Evolutionary conservation across 2,888 invertebrate genomes (phyloP).

Genomic region (Tenthredo notha): DNA sequence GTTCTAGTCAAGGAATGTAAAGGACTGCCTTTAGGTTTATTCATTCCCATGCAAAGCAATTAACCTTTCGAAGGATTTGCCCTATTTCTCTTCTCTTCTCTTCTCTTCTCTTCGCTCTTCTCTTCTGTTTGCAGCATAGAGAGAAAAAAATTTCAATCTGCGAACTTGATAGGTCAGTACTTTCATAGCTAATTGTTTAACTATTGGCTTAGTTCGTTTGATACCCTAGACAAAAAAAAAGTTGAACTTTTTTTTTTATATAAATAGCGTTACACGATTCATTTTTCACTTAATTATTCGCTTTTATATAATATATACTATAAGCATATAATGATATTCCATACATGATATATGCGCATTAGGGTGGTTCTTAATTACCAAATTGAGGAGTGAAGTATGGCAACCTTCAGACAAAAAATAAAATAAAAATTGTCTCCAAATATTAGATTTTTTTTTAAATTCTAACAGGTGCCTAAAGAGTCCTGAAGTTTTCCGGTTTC

Average conservation of each 20-base stretch:
- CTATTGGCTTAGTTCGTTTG: slow-evolving; percentile 3
- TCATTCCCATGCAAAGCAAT: slow-evolving; percentile 10
- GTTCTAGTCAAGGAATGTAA: neutral
- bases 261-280: neutral
- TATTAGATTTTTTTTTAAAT: too few relatives aligned
- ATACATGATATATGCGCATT: too few relatives aligned
- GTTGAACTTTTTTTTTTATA: neutral
- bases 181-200: slow-evolving; percentile 1
- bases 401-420: too few relatives aligned
- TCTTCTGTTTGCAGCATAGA: neutral
- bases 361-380: too few relatives aligned
- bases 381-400: too few relatives aligned
- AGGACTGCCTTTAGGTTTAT: neutral
- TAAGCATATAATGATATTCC: too few relatives aligned
- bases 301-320: neutral
- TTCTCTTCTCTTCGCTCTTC: neutral
- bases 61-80: neutral
- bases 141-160: neutral
- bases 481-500: too few relatives aligned
- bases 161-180: slow-evolving; percentile 16
- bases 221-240: neutral
- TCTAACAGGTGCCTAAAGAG: too few relatives aligned
- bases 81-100: neutral
- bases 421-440: too few relatives aligned
- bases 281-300: neutral